Base-by-base conservation (phyloP, 2,113 vertebrate genomes). In the Nycticryphes semicollaris region DNA sequence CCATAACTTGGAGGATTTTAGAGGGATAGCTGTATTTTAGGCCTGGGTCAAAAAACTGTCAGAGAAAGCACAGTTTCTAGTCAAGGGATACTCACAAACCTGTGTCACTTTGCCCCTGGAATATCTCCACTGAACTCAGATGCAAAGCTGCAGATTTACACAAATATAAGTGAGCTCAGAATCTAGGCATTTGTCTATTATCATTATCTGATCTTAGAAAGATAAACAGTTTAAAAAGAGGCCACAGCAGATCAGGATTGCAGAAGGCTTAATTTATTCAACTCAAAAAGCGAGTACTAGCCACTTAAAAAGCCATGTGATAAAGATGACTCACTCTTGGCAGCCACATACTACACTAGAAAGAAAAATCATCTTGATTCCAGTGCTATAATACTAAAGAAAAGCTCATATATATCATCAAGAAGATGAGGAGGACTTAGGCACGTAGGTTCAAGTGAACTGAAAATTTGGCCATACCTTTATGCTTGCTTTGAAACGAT, bases 251-350 rank as follows among this genome's bases (percentile, higher is more conserved):
- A 37, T 76, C n/a, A 80, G 47, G 14, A 74, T 67, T 84, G 80
- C 41, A 93, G 76, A 74, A 90, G 68, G 31, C 54, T 68, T 82
- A 43, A 70, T 90, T 72, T 85, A 66, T 92, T 94, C n/a, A 80
- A 54, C n/a, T 60, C n/a, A 70, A 75, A 93, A 86, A 90, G 20
- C 67, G 84, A 88, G 48, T 27, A 84, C 54, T 80, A 62, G 41
- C 72, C 45, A 77, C 79, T 84, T 90, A 80, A 74, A 90, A 83
- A 77, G 35, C 33, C 43, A 25, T 59, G 59, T 89, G 79, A 90
- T 77, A 59, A 73, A 81, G 68, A 28, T 89, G 80, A 93, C 57
- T 96, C 76, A 84, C 25, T 94, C 84, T 64, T 95, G 70, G 79
- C 83, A 81, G 25, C 72, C 74, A 41, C 31, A 70, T 70, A 22